Percentiles rank a stretch among this genome's conserved stretches.
Evolutionary conservation across 2,113 vertebrate species (phyloP).

Genomic region (Chionis minor): DNA sequence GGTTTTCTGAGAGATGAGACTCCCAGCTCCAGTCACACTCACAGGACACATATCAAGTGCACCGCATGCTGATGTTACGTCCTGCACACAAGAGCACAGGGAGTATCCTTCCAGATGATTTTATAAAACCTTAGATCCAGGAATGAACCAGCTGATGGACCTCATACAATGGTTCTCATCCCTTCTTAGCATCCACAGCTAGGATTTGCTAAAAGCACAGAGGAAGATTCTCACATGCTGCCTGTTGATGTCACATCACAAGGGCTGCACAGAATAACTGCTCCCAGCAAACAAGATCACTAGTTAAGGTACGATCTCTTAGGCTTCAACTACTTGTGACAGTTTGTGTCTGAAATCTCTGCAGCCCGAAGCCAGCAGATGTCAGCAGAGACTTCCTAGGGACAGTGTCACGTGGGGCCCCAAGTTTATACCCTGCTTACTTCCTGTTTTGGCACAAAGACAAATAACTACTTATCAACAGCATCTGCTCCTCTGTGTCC

Average conservation of each 20-base stretch:
- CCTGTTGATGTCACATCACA: neutral
- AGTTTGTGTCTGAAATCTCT: neutral
- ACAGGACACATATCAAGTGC: neutral
- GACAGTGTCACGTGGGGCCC: neutral
- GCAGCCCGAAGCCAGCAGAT: neutral
- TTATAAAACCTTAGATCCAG: neutral
- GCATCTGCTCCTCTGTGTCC: no score
- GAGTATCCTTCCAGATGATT: neutral
- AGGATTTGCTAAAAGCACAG: neutral
- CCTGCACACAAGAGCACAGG: neutral
- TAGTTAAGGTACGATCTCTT: neutral
- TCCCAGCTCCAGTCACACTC: neutral
- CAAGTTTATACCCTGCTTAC: neutral
- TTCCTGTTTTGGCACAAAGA: neutral
- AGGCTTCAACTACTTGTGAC: neutral
- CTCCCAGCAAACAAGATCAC: neutral
- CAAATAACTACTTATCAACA: neutral
- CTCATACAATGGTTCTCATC: rapidly evolving
- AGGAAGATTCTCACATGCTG: neutral
- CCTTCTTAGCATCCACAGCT: neutral
- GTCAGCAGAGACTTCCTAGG: neutral
- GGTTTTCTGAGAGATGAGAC: neutral
- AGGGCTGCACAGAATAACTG: neutral
- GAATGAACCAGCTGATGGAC: neutral
- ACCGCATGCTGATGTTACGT: neutral